These are phyloP conservation scores for Lutraria rhynchaena DNA, from an alignment of 1,140 invertebrate species.

Conservation along the genomic window DNA sequence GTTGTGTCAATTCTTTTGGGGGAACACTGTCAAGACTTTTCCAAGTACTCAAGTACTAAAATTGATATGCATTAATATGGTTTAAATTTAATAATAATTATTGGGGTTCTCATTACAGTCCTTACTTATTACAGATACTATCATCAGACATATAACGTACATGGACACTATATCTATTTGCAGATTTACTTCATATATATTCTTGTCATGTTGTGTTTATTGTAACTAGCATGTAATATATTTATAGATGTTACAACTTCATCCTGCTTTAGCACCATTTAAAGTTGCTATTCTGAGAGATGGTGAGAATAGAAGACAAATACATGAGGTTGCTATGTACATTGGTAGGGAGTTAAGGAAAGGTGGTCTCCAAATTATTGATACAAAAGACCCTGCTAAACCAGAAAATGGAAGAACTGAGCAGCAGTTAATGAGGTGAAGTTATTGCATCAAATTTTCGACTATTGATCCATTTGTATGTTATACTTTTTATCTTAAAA, in stretches of 20 bases:
- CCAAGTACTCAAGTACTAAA: no score
- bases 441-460: no score
- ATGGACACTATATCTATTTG: neutral
- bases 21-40: no score
- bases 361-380: constrained; percentile 54
- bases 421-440: constrained; percentile 54
- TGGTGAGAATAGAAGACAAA: constrained; percentile 48
- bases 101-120: no score
- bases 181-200: neutral
- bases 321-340: constrained; percentile 62
- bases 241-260: constrained; percentile 63
- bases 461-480: no score
- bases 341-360: constrained; percentile 60
- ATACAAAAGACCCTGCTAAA: constrained; percentile 37
- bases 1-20: no score
- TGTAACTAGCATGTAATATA: neutral
- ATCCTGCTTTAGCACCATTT: constrained; percentile 65
- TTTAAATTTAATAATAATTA: no score
- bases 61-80: no score
- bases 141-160: no score
- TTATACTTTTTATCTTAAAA: no score
- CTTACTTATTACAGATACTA: no score
- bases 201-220: neutral
- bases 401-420: no score
- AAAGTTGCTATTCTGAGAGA: constrained; percentile 61